Evolutionary conservation across 2,113 vertebrate genomes (phyloP), one percentile per base, ranked within the genome.

Genomic region (Laticauda laticaudata): DNA sequence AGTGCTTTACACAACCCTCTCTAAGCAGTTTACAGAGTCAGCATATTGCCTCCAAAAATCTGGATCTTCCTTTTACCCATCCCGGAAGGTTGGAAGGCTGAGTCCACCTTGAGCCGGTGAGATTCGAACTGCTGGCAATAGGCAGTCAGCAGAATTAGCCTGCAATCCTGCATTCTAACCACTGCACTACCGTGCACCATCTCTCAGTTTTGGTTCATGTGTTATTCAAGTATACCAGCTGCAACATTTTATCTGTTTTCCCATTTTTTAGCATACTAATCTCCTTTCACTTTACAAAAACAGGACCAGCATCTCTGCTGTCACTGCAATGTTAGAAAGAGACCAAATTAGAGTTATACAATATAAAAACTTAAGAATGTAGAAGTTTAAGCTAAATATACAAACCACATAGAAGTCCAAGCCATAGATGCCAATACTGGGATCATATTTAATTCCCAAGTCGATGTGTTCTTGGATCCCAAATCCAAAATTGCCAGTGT

Each of bases 391-490:
- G 21, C 0, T 0, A 88, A 91, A 57, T 24, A 93, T 56, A 95
- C 99, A 96, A 96, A 99, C 99, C 98, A 99, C 99, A 0, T 99
- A 99, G 93, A 99, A 99, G 97, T 99, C 99, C 98, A 99, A 97
- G 94, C 99, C 99, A 0, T 99, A 99, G 98, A 99, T 99, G 0
- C 99, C 99, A 14, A 99, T 99, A 94, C 99, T 99, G 91, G 99
- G 99, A 94, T 99, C 99, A 0, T 99, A 99, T 96, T 99, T 99
- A 95, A 99, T 99, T 3, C 99, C 99, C 98, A 99, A 97, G 93
- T 99, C 99, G 1, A 99, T 99, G 97, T 99, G 99, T 81, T 99
- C 99, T 97, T 99, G 99, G 97, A 99, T 99, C 21, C 99, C 99
- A 95, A 99, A 99, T 93, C 99, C 99, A 15, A 99, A 99, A 98